These are phyloP conservation scores for Sorex fumeus DNA, from an alignment of 2,113 vertebrate genomes.

Conservation along the genomic window DNA sequence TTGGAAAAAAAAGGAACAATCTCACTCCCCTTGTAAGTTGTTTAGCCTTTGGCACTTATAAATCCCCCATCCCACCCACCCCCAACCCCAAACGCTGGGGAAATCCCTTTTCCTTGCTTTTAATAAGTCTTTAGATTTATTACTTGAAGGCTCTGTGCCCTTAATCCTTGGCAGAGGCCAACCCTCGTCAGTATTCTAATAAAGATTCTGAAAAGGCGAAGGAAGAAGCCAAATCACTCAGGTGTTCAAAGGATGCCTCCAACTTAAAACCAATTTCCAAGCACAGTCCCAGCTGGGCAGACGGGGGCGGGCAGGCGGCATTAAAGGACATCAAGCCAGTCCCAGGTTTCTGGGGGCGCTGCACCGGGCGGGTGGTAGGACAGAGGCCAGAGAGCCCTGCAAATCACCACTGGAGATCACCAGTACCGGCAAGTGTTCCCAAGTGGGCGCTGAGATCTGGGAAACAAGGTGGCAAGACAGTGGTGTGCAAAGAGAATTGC, in stretches of 20 bases:
- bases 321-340: slow-evolving; percentile 90
- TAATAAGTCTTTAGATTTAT: slow-evolving; percentile 94
- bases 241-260: slow-evolving; percentile 79
- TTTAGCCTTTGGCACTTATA: slow-evolving; percentile 92
- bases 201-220: slow-evolving; percentile 85
- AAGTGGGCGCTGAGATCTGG: slow-evolving; percentile 87
- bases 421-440: slow-evolving; percentile 89
- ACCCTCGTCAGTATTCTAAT: slow-evolving; percentile 89
- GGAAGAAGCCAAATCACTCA: slow-evolving; percentile 82
- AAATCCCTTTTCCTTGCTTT: slow-evolving; percentile 91
- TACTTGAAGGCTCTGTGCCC: slow-evolving; percentile 91
- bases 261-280: slow-evolving; percentile 83
- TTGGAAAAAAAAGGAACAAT: slow-evolving; percentile 89
- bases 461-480: slow-evolving; percentile 87
- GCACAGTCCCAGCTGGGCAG: slow-evolving; percentile 80
- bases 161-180: slow-evolving; percentile 90
- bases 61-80: slow-evolving; percentile 84
- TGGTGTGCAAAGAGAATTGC: slow-evolving; percentile 85
- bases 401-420: slow-evolving; percentile 87
- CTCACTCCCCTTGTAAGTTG: slow-evolving; percentile 92
- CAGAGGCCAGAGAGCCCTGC: slow-evolving; percentile 89
- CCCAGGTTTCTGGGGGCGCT: slow-evolving; percentile 88
- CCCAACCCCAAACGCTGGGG: slow-evolving; percentile 92
- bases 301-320: slow-evolving; percentile 77
- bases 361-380: slow-evolving; percentile 87